Evolutionary conservation across 2,113 vertebrate species (phyloP).

Genomic region (Esox niger): DNA sequence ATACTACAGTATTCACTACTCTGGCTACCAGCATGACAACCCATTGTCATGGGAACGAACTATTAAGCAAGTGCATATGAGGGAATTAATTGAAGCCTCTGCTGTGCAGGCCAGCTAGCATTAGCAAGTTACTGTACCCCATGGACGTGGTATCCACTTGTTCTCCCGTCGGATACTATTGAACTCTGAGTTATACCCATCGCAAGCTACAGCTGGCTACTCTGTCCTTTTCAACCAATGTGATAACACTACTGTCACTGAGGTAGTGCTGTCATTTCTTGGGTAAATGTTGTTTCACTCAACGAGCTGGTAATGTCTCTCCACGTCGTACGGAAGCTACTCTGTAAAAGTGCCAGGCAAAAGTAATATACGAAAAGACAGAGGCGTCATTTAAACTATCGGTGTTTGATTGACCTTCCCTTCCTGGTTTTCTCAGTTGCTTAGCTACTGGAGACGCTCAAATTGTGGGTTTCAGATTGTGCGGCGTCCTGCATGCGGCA

Average conservation of each 20-base stretch:
- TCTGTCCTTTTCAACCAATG: too few relatives aligned
- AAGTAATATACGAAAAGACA: slow-evolving; percentile 42
- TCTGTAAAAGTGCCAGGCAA: slow-evolving; percentile 26
- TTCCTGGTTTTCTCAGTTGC: slow-evolving; percentile 5
- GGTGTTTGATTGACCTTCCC: slow-evolving; percentile 38
- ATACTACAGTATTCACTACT: too few relatives aligned
- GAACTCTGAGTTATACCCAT: slow-evolving; percentile 64
- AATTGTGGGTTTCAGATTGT: too few relatives aligned
- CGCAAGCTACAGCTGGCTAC: background rate
- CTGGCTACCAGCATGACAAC: too few relatives aligned
- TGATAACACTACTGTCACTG: slow-evolving; percentile 22
- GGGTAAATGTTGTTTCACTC: background rate
- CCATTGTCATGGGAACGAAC: too few relatives aligned
- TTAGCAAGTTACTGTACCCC: slow-evolving; percentile 51
- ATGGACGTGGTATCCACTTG: slow-evolving; percentile 65
- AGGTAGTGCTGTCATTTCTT: slow-evolving; percentile 41
- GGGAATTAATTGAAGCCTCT: too few relatives aligned
- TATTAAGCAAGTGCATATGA: too few relatives aligned
- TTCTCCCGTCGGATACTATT: slow-evolving; percentile 54
- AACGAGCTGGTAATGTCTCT: too few relatives aligned
- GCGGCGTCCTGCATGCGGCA: too few relatives aligned
- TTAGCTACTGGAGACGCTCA: slow-evolving; percentile 27
- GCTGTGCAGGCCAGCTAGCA: background rate
- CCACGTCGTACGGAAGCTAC: background rate
- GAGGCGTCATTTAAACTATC: too few relatives aligned